A percentile compares a stretch with the other conserved stretches of the same genome.
These are phyloP conservation scores for Catharus fuscescens DNA, from an alignment of 2,113 vertebrate species.

Conservation along the genomic window DNA sequence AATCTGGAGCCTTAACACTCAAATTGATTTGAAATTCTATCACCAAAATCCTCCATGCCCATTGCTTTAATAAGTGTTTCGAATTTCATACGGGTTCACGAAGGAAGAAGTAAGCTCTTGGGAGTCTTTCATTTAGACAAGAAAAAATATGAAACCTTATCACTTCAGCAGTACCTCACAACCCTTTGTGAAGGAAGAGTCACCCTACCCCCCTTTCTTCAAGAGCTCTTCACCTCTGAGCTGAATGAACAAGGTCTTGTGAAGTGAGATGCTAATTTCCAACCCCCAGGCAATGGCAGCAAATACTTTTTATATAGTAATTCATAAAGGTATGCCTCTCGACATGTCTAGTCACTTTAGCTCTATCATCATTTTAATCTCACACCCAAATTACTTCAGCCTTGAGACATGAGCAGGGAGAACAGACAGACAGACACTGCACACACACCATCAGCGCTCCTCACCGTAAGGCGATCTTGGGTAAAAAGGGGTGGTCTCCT, in stretches of 20 bases:
- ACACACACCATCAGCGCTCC: background rate
- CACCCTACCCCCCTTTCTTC: background rate
- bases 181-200: conserved; percentile 39
- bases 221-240: conserved; percentile 1
- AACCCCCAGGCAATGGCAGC: conserved; percentile 40
- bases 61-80: conserved; percentile 39
- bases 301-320: conserved; percentile 39
- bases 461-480: conserved; percentile 97
- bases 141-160: conserved; percentile 72
- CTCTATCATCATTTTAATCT: conserved; percentile 34
- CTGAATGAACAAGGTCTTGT: conserved; percentile 31
- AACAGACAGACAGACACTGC: background rate
- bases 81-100: background rate
- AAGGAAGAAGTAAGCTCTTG: background rate
- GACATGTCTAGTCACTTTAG: conserved; percentile 61
- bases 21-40: conserved; percentile 61
- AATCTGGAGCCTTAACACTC: conserved; percentile 35
- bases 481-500: conserved; percentile 97
- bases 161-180: conserved; percentile 58
- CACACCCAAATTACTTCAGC: conserved; percentile 66
- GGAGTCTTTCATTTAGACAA: conserved; percentile 62
- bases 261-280: conserved; percentile 51
- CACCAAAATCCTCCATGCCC: background rate
- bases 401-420: conserved; percentile 58
- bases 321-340: conserved; percentile 53